A percentile compares a stretch with the other conserved stretches of the same genome.
Evolutionary conservation across 2,113 vertebrate genomes (phyloP).

Genomic region (Caloenas nicobarica): DNA sequence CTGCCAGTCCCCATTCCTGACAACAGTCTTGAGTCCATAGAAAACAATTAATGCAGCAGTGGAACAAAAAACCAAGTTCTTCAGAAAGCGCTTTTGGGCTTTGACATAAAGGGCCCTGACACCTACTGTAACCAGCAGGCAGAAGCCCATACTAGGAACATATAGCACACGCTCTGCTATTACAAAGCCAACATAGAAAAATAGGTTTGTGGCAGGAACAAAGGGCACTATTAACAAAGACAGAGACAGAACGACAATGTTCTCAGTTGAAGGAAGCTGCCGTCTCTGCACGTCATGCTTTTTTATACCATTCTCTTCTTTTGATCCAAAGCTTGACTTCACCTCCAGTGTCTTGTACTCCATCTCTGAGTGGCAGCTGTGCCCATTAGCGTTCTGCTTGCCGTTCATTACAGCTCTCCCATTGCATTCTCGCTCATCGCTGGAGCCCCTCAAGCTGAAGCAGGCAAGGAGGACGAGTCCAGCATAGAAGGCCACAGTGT

Average conservation of each 20-base stretch:
- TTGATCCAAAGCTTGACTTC: constrained; percentile 72
- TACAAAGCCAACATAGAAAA: constrained; percentile 99
- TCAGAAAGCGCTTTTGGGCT: constrained; percentile 82
- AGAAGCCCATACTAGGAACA: constrained; percentile 99
- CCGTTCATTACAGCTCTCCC: constrained; percentile 88
- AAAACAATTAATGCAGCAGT: constrained; percentile 86
- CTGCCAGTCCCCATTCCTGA: constrained; percentile 96
- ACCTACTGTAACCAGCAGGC: constrained; percentile 92
- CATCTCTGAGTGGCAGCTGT: constrained; percentile 84
- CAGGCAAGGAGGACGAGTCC: constrained; percentile 84
- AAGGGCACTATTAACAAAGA: constrained; percentile 93
- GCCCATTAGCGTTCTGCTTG: constrained; percentile 89
- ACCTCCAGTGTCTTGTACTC: constrained; percentile 78
- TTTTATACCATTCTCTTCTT: constrained; percentile 87
- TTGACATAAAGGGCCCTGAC: constrained; percentile 87
- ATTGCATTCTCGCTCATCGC: constrained; percentile 78
- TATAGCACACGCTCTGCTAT: constrained; percentile 98
- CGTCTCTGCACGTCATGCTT: constrained; percentile 75
- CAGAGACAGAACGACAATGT: constrained; percentile 89
- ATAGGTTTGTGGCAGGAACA: constrained; percentile 95
- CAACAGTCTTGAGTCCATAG: constrained; percentile 89
- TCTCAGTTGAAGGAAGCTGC: constrained; percentile 90
- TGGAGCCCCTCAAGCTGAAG: constrained; percentile 79
- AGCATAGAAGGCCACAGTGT: constrained; percentile 86
- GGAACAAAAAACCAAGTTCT: constrained; percentile 86